Percentiles rank a stretch among this genome's conserved stretches.
Conservation (phyloP, 2,888 invertebrate genomes). For the Darwinula stevensoni region DNA sequence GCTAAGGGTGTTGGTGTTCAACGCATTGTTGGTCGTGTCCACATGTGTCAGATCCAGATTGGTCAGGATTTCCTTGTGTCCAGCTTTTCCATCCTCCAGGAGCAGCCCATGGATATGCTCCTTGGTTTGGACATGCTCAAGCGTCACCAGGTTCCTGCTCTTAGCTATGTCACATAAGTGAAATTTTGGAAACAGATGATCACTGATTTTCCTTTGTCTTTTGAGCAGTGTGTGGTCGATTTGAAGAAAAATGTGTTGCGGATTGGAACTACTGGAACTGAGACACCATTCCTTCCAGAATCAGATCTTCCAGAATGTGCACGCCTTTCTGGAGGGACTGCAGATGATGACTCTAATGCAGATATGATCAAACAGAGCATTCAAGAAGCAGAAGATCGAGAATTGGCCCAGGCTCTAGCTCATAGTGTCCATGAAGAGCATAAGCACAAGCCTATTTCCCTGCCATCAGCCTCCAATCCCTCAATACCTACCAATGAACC, state of each 20-base stretch:
- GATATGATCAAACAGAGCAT: no score
- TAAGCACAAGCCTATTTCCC: no score
- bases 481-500: no score
- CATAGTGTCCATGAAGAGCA: no score
- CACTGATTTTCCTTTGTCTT: constrained; percentile 1
- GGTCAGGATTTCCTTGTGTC: constrained; percentile 74
- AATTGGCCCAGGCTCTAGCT: no score
- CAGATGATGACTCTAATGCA: constrained; percentile 4
- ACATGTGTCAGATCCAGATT: constrained; percentile 89
- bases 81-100: constrained; percentile 81
- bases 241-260: constrained; percentile 52
- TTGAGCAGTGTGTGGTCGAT: constrained; percentile 53
- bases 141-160: constrained; percentile 51
- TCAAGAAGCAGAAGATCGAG: no score
- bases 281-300: constrained; percentile 61
- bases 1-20: constrained; percentile 95
- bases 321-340: constrained; percentile 25
- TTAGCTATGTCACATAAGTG: not conserved
- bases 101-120: constrained; percentile 95
- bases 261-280: constrained; percentile 81
- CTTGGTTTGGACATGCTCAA: constrained; percentile 90
- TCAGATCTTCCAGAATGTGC: constrained; percentile 50
- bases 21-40: constrained; percentile 79
- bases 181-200: not conserved
- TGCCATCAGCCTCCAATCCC: no score